phyloP scores from a whole-genome alignment of 2,888 invertebrate species.

The Slavum lentiscoides region DNA sequence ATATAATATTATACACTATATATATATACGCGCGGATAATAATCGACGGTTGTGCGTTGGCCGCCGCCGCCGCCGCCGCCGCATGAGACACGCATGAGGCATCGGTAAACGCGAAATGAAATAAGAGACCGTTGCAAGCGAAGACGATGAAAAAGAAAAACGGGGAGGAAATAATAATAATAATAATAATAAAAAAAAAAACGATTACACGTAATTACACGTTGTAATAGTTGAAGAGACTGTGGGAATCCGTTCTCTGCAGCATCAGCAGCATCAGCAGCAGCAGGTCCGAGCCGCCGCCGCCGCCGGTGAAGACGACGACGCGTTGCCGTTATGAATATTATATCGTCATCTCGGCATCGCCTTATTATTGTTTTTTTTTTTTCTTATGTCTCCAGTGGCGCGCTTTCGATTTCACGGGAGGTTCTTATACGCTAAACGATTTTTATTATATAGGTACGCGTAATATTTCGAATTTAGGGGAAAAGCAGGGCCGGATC shows the following conservation, averaged over 20 bases:
- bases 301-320: background rate
- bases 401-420: no score
- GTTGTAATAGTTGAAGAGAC: constrained; percentile 37
- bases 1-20: background rate
- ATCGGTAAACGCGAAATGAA: constrained; percentile 33
- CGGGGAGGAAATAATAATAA: background rate
- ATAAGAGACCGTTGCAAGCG: background rate
- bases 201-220: constrained; percentile 48
- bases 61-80: constrained; percentile 12
- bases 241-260: constrained; percentile 44
- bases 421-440: no score
- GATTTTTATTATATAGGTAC: no score
- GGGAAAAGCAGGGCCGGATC: no score
- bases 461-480: no score
- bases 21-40: constrained; percentile 5
- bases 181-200: no score
- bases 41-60: constrained; percentile 16
- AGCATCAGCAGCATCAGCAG: background rate
- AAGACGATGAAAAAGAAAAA: background rate
- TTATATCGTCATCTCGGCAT: no score
- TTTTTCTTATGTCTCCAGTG: no score
- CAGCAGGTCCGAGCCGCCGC: background rate
- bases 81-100: constrained; percentile 31
- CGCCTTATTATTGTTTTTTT: no score
- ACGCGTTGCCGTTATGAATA: no score